phyloP scores from a whole-genome alignment of 2,797 vertebrate genomes.

The Psittacula derbiana region DNA sequence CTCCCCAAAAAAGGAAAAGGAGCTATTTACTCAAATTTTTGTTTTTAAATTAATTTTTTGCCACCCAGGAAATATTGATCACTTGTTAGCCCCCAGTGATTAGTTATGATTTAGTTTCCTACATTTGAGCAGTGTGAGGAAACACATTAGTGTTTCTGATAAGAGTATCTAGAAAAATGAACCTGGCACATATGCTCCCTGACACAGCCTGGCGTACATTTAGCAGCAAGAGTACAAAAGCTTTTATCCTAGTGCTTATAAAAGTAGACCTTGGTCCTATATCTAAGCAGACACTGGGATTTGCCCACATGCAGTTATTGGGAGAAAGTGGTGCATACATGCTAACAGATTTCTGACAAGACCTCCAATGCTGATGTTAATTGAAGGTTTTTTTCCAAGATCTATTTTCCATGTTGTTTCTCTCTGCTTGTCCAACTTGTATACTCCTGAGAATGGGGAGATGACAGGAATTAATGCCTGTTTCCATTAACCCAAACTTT shows the following conservation, averaged over 20 bases:
- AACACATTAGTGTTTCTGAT: not conserved
- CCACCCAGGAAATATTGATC: not conserved
- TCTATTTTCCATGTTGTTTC: not conserved
- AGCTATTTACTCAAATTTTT: not conserved
- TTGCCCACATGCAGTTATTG: not conserved
- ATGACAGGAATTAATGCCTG: constrained; percentile 44
- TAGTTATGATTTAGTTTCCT: not conserved
- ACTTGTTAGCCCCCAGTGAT: not conserved
- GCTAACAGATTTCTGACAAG: constrained; percentile 14
- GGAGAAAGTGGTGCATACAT: not conserved
- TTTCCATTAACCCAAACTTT: constrained; percentile 13
- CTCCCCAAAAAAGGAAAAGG: not conserved
- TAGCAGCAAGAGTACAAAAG: not conserved
- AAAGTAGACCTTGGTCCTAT: not conserved
- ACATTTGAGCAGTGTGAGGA: not conserved
- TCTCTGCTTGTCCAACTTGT: constrained; percentile 4
- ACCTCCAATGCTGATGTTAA: not conserved
- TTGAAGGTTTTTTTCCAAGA: not conserved
- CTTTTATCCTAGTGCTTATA: not conserved
- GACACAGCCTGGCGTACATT: not conserved
- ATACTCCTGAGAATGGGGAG: not conserved
- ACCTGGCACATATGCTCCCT: not conserved
- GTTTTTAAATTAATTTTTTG: not conserved
- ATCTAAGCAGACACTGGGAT: not conserved
- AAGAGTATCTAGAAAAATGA: not conserved